Evolutionary conservation across 2,888 invertebrate species (phyloP), one percentile per base, ranked within the genome.

Genomic region (Eupithecia insigniata): DNA sequence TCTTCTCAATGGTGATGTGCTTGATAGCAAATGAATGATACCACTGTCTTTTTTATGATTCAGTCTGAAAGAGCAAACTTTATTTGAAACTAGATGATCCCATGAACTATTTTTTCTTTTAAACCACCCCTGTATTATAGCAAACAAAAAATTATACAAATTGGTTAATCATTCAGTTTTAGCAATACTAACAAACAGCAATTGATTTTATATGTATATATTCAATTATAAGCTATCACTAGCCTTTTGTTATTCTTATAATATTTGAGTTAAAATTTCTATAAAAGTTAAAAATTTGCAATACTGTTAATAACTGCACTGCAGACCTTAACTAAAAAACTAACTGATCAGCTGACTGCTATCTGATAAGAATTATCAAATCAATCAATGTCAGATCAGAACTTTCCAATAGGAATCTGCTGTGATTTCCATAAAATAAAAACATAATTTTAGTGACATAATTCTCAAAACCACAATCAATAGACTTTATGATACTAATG

Each of bases 371-470:
- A 62, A 3, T 62, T 22, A 18, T 61, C 74, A 80, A 62, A 89
- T 90, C 86, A 81, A 88, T 90, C 90, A 89, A 80, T 87, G 88
- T 87, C 89, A 86, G 61, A 78, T 70, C 87, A 86, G 61, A 78
- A 72, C 70, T 71, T 75, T 72, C 72, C 73, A 77, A 75, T 73
- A 68, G 60, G 67, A 72, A 30, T 72, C 51, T 51, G 22, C 26
- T 67, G 43, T 58, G 65, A 71, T 60, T 61, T 32, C 43, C 28
- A 60, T 30, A 2, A 18, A 22, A 30, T 28, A 2, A 55, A 22
- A 55, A 16, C 18, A n/a, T 46, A 46, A n/a, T 8, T n/a, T 46
- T 43, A 39, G 18, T 14, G 1, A 18, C 18, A 43, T 18, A 18
- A 43, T 2, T 7, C 18, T 7, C 7, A 43, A 43, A 58, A 26